Evolutionary conservation across 2,797 vertebrate genomes (phyloP).

Genomic region (Eremophila alpestris): DNA sequence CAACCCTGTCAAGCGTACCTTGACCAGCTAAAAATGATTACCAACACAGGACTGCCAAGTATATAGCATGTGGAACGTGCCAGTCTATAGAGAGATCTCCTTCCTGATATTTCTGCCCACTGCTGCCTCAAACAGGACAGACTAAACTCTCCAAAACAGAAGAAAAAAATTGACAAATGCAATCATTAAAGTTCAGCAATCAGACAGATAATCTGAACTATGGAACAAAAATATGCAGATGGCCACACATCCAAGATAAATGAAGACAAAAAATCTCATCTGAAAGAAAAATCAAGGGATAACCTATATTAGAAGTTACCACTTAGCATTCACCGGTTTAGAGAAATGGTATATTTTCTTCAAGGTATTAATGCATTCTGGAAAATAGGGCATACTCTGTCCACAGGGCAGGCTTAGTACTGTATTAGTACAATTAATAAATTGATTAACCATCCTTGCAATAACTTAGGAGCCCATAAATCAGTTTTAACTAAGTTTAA

Average conservation of each 20-base stretch:
- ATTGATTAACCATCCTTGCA: background rate
- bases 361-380: background rate
- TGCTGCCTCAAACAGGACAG: background rate
- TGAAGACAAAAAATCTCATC: background rate
- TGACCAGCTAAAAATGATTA: background rate
- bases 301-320: background rate
- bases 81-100: background rate
- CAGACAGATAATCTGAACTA: background rate
- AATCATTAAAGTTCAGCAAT: background rate
- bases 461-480: background rate
- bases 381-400: background rate
- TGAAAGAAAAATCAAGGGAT: background rate
- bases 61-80: accelerated
- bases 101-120: background rate
- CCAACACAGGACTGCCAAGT: background rate
- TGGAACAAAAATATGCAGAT: background rate
- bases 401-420: background rate
- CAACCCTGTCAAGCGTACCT: accelerated
- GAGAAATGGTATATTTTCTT: background rate
- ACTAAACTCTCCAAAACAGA: background rate
- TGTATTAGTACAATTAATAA: background rate
- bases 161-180: background rate
- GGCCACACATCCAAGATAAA: background rate
- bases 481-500: background rate
- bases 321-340: background rate